A percentile compares a stretch with the other conserved stretches of the same genome.
Conservation (phyloP, 2,888 invertebrate species). For the Chloroclysta siterata region DNA sequence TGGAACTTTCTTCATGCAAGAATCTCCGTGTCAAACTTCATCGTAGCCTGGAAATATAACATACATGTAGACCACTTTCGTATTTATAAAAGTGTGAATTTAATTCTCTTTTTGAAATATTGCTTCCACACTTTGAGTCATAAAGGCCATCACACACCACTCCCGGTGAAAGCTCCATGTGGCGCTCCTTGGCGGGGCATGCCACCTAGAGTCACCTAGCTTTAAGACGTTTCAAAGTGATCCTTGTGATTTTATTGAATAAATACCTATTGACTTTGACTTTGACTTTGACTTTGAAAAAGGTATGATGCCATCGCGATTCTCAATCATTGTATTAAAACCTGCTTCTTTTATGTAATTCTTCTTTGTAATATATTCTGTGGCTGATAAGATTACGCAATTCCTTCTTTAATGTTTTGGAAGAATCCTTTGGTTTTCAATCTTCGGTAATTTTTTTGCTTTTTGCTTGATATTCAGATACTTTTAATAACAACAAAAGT, state of each 20-base stretch:
- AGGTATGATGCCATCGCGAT: constrained; percentile 22
- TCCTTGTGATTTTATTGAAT: too few relatives aligned
- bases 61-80: not conserved
- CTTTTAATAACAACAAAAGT: too few relatives aligned
- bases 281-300: too few relatives aligned
- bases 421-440: not conserved
- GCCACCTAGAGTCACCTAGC: too few relatives aligned
- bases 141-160: constrained; percentile 9
- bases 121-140: constrained; percentile 6
- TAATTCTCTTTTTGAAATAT: not conserved
- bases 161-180: constrained; percentile 14
- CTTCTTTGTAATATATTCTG: not conserved
- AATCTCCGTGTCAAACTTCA: not conserved
- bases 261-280: too few relatives aligned
- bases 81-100: not conserved
- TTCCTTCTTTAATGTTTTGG: not conserved
- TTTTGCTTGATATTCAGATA: too few relatives aligned
- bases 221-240: too few relatives aligned
- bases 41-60: not conserved
- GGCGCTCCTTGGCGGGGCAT: constrained; percentile 15
- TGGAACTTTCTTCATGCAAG: too few relatives aligned
- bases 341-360: constrained; percentile 25
- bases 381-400: not conserved
- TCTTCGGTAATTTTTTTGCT: too few relatives aligned
- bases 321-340: constrained; percentile 22